Conservation (phyloP, 2,113 vertebrate species). For the Eurystomus gularis region DNA sequence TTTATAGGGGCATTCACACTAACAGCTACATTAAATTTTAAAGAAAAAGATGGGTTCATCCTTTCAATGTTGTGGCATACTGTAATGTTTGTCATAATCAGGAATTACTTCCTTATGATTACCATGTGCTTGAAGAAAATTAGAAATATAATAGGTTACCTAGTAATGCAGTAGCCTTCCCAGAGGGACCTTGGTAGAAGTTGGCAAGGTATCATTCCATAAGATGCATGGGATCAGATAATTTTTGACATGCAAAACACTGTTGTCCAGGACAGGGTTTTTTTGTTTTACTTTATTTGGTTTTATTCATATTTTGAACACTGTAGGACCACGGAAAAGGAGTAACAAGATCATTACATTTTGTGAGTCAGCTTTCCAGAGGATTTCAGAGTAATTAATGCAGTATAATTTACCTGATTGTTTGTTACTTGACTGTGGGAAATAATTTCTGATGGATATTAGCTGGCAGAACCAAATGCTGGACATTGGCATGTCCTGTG, state of each 20-base stretch:
- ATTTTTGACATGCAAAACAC: neutral
- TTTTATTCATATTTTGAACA: neutral
- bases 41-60: neutral
- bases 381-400: neutral
- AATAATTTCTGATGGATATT: neutral
- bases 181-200: neutral
- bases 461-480: neutral
- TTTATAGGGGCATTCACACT: neutral
- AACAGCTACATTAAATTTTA: neutral
- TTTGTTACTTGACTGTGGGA: neutral
- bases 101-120: neutral
- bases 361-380: neutral
- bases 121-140: neutral
- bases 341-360: neutral
- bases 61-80: neutral
- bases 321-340: neutral
- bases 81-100: neutral
- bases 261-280: neutral
- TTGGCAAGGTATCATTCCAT: accelerated
- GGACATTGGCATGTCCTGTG: neutral
- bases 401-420: neutral
- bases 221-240: neutral
- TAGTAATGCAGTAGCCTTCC: neutral
- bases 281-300: neutral
- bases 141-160: neutral